Conservation (phyloP, 2,113 vertebrate species). For the Nannospalax galili region DNA sequence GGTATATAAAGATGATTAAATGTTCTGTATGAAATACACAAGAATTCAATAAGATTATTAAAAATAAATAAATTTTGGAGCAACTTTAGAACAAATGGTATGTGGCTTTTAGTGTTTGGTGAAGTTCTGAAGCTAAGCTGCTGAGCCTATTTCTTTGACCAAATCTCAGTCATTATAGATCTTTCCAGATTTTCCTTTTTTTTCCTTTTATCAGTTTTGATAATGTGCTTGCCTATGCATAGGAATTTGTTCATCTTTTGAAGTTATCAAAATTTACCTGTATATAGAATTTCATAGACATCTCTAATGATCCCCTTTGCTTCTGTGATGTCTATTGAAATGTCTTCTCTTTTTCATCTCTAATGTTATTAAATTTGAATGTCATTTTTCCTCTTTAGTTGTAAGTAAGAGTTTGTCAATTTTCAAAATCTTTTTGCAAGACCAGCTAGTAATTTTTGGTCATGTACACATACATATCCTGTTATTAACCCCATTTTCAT, state of each 20-base stretch:
- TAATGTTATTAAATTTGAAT: not conserved
- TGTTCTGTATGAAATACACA: no score
- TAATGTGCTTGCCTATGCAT: no score
- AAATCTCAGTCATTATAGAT: not conserved
- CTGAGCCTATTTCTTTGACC: not conserved
- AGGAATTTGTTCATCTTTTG: not conserved
- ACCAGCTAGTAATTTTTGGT: not conserved
- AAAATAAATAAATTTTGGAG: not conserved
- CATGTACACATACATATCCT: no score
- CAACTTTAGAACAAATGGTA: not conserved
- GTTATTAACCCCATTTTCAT: no score
- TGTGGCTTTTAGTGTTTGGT: not conserved
- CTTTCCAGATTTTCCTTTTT: not conserved
- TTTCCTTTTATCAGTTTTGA: no score
- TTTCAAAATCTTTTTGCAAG: no score
- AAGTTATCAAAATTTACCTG: not conserved
- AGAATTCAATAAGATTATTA: no score
- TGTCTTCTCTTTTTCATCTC: not conserved
- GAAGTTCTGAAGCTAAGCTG: not conserved
- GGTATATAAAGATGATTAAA: no score
- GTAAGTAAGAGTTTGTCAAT: not conserved
- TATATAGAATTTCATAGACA: no score
- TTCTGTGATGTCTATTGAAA: not conserved
- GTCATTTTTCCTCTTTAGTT: not conserved
- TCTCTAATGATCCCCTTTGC: not conserved